These are phyloP conservation scores for Thecophora atra DNA, from an alignment of 2,888 invertebrate genomes.

Conservation along the genomic window DNA sequence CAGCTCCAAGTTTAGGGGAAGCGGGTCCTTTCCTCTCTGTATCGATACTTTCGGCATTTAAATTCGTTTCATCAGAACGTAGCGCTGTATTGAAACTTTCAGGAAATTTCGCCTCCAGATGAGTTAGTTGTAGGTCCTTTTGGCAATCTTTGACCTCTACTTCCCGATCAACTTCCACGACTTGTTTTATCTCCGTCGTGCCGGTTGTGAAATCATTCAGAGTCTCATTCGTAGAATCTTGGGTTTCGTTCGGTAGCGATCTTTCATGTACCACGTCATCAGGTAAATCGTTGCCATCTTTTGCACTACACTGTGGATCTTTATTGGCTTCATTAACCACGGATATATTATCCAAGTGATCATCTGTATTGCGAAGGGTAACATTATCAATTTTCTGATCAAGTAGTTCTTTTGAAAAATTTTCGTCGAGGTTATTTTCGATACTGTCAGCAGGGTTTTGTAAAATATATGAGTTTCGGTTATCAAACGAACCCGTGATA, in stretches of 20 bases:
- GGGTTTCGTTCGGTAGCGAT: background rate
- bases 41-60: conserved; percentile 43
- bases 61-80: background rate
- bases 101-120: too few species aligned
- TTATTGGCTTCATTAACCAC: background rate
- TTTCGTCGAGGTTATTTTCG: background rate
- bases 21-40: conserved; percentile 37
- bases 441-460: too few species aligned
- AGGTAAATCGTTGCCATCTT: background rate
- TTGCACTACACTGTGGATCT: background rate
- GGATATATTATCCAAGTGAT: background rate
- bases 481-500: background rate
- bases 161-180: conserved; percentile 13
- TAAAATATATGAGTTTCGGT: too few species aligned
- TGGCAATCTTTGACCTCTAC: too few species aligned
- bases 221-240: conserved; percentile 16
- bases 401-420: background rate
- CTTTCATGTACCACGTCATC: background rate
- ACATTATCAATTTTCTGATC: background rate
- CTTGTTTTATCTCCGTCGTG: conserved; percentile 6
- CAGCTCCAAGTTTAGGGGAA: conserved; percentile 23
- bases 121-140: too few species aligned
- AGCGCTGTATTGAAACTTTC: too few species aligned
- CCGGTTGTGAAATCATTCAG: conserved; percentile 16
- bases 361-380: background rate